These are phyloP conservation scores for Malacosoma neustria DNA, from an alignment of 2,888 invertebrate species.

Conservation along the genomic window DNA sequence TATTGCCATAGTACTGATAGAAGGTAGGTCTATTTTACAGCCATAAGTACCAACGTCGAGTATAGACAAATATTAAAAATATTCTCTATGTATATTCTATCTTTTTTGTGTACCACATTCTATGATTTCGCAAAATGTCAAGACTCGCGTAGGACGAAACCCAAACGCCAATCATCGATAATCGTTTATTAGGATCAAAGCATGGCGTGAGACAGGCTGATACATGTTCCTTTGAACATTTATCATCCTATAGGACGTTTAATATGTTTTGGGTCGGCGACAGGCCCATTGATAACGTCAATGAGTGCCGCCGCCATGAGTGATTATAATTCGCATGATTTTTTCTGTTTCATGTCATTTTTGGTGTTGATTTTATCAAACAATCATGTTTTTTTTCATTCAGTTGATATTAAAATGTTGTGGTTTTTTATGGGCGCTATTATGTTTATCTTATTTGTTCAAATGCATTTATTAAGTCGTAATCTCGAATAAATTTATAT, in stretches of 20 bases:
- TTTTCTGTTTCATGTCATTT: constrained; percentile 8
- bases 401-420: background rate
- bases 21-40: too few relatives aligned
- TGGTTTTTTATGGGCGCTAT: too few relatives aligned
- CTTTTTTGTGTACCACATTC: background rate
- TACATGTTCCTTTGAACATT: constrained; percentile 47
- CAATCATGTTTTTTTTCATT: background rate
- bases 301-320: constrained; percentile 23
- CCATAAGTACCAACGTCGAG: too few relatives aligned
- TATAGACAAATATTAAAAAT: too few relatives aligned
- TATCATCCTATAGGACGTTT: constrained; percentile 63
- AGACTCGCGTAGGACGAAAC: constrained; percentile 19
- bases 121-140: constrained; percentile 25
- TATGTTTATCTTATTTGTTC: too few relatives aligned
- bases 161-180: constrained; percentile 57
- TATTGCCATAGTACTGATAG: too few relatives aligned
- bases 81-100: too few relatives aligned
- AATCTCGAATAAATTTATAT: too few relatives aligned
- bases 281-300: constrained; percentile 44
- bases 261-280: constrained; percentile 63
- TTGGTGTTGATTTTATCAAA: background rate
- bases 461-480: too few relatives aligned
- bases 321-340: constrained; percentile 34
- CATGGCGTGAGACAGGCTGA: constrained; percentile 29
- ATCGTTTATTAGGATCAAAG: constrained; percentile 62